A percentile compares a stretch with the other conserved stretches of the same genome.
phyloP scores from a whole-genome alignment of 2,888 invertebrate species.

The Eupithecia centaureata region DNA sequence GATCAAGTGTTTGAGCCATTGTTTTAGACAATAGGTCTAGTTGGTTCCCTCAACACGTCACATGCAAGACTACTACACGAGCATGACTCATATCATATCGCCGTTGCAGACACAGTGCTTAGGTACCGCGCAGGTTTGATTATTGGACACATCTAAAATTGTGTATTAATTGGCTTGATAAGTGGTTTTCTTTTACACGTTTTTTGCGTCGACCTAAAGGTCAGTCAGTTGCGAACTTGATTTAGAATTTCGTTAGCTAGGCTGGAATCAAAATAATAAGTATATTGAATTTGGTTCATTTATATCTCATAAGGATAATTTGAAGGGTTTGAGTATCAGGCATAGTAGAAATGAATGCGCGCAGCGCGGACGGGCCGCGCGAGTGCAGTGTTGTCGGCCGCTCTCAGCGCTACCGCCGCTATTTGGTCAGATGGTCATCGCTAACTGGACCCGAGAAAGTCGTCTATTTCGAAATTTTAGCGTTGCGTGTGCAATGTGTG shows the following conservation, averaged over 20 bases:
- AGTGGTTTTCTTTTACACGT: constrained; percentile 17
- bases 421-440: constrained; percentile 68
- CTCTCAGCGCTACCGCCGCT: constrained; percentile 54
- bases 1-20: constrained; percentile 75
- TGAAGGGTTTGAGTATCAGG: not conserved
- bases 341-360: constrained; percentile 31
- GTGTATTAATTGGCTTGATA: constrained; percentile 43
- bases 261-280: not conserved
- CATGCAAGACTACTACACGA: constrained; percentile 50
- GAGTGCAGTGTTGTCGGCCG: constrained; percentile 53
- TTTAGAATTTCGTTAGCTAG: constrained; percentile 4
- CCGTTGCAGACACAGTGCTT: constrained; percentile 57
- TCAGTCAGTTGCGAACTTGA: constrained; percentile 8
- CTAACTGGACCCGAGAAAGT: constrained; percentile 78
- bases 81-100: constrained; percentile 68
- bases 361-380: constrained; percentile 27
- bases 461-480: constrained; percentile 79
- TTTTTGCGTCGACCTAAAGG: constrained; percentile 7
- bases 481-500: constrained; percentile 74
- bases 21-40: constrained; percentile 79
- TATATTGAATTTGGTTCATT: not conserved
- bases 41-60: constrained; percentile 71
- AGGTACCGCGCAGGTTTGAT: constrained; percentile 59
- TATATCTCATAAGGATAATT: not conserved
- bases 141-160: constrained; percentile 8